Percentiles rank a stretch among this genome's conserved stretches.
phyloP scores from a whole-genome alignment of 2,797 vertebrate species.

The Chelon labrosus region DNA sequence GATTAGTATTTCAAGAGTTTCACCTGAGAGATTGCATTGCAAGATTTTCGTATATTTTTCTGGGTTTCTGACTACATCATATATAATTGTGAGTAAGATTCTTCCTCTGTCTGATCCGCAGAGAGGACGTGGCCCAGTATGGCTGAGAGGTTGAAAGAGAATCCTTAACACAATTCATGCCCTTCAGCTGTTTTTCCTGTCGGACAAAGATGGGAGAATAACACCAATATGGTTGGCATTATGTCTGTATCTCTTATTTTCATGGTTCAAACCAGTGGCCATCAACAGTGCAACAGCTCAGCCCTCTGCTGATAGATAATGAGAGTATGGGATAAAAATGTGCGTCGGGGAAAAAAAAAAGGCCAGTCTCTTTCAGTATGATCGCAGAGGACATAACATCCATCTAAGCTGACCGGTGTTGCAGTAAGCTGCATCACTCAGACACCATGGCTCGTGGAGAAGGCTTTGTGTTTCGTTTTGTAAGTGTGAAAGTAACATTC shows the following conservation, averaged over 20 bases:
- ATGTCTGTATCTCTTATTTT: slow-evolving; percentile 66
- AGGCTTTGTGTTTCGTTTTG: slow-evolving; percentile 64
- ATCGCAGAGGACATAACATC: slow-evolving; percentile 44
- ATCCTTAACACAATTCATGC: slow-evolving; percentile 71
- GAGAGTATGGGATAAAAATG: slow-evolving; percentile 54
- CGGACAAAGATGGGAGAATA: slow-evolving; percentile 58
- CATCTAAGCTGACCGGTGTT: slow-evolving; percentile 57
- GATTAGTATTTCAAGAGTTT: not conserved
- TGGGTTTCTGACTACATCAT: slow-evolving; percentile 23
- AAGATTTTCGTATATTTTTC: not conserved
- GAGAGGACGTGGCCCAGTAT: slow-evolving; percentile 42
- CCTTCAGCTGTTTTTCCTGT: slow-evolving; percentile 75
- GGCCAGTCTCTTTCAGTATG: slow-evolving; percentile 35
- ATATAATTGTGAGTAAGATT: slow-evolving; percentile 48
- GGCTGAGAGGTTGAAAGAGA: slow-evolving; percentile 73
- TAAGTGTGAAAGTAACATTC: slow-evolving; percentile 62
- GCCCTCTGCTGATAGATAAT: slow-evolving; percentile 55
- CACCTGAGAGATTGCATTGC: not conserved
- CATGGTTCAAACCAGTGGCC: slow-evolving; percentile 48
- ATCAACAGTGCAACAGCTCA: slow-evolving; percentile 55
- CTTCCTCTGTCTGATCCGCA: slow-evolving; percentile 45
- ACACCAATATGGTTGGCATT: slow-evolving; percentile 66
- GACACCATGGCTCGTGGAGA: slow-evolving; percentile 50
- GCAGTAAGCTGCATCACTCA: slow-evolving; percentile 71
- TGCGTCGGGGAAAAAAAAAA: not conserved